Evolutionary conservation across 2,113 vertebrate genomes (phyloP).

Genomic region (Alethe castanea): DNA sequence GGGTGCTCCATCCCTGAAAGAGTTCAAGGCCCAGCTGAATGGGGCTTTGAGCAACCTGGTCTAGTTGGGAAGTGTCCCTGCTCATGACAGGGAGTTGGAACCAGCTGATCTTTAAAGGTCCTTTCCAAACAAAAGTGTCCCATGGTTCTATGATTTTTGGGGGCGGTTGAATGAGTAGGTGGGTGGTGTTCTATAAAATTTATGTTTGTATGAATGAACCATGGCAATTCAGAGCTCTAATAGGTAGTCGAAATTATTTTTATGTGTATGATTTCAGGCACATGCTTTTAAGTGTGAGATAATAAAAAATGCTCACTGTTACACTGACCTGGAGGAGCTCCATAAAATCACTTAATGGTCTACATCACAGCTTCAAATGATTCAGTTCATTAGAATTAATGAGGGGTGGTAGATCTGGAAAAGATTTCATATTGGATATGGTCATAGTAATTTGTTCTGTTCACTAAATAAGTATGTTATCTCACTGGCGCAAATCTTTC

Average conservation of each 20-base stretch:
- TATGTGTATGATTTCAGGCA: not conserved
- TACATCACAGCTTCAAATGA: conserved; percentile 36
- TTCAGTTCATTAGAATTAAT: conserved; percentile 64
- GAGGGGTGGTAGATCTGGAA: conserved; percentile 31
- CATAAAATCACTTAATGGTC: conserved; percentile 51
- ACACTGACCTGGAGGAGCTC: not conserved
- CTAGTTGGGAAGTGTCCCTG: not conserved
- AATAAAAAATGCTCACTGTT: not conserved
- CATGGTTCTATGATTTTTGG: not conserved
- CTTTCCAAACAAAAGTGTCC: fast-evolving
- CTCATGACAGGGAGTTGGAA: not conserved
- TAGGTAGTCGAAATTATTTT: not conserved
- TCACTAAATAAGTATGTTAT: conserved; percentile 43
- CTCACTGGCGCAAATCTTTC: not conserved
- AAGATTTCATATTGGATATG: conserved; percentile 42
- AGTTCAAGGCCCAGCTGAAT: not conserved
- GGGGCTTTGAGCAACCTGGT: not conserved
- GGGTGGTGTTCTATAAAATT: not conserved
- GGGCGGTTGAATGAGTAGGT: not conserved
- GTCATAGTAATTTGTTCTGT: conserved; percentile 36
- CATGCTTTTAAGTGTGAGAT: not conserved
- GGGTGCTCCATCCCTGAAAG: fast-evolving
- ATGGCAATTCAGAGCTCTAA: not conserved
- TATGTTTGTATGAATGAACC: not conserved
- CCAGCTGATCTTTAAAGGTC: not conserved